Percentiles rank a stretch among this genome's conserved stretches.
Conservation (phyloP, 2,113 vertebrate genomes). For the Pimephales promelas region DNA sequence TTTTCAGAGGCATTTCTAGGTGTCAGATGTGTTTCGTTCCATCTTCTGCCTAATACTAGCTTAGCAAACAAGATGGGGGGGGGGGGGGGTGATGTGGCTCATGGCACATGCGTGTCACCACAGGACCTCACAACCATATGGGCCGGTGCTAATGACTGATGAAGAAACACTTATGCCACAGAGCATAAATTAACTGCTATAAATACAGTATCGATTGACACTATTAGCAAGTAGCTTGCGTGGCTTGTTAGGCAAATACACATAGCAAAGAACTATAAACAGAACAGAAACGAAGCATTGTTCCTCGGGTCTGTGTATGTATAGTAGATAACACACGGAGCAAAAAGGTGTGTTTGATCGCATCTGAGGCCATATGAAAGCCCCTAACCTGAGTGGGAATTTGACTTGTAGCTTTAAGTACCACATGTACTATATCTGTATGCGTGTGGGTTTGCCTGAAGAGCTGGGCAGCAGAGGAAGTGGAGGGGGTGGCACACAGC, state of each 20-base stretch:
- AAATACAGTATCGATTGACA: conserved; percentile 14
- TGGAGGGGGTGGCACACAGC: conserved; percentile 39
- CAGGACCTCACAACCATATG: conserved; percentile 60
- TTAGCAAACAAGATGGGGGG: background rate
- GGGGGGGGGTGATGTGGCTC: conserved; percentile 17
- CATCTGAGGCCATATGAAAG: conserved; percentile 8
- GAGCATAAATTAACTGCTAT: conserved; percentile 19
- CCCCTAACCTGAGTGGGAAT: conserved; percentile 32
- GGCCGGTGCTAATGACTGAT: conserved; percentile 52
- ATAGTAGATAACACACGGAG: background rate
- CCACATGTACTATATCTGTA: conserved; percentile 43
- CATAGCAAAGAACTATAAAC: background rate
- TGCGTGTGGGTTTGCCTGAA: conserved; percentile 42
- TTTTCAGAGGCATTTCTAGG: conserved; percentile 14
- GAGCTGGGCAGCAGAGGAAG: conserved; percentile 40
- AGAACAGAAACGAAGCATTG: background rate
- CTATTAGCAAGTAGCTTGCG: background rate
- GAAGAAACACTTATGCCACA: conserved; percentile 39
- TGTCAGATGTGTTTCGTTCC: background rate
- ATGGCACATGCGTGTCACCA: conserved; percentile 38
- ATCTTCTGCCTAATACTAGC: conserved; percentile 1
- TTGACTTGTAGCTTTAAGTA: conserved; percentile 41
- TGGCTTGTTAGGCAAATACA: background rate
- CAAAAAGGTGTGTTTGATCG: background rate
- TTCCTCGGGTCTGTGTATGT: background rate